phyloP scores from a whole-genome alignment of 2,888 invertebrate species.

The Boloria euphrosyne region DNA sequence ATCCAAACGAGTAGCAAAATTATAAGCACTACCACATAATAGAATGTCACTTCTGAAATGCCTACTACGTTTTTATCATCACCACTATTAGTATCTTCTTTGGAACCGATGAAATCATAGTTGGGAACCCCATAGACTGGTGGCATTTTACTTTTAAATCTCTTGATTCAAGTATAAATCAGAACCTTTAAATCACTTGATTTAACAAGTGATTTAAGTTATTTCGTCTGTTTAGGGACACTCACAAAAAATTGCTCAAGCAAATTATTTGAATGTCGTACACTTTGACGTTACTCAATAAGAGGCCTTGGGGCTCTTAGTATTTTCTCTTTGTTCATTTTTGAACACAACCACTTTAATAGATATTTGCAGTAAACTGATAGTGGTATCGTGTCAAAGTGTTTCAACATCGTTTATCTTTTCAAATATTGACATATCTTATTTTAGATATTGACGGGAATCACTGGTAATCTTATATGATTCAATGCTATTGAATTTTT shows the following conservation, averaged over 20 bases:
- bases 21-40: constrained; percentile 65
- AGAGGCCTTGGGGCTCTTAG: background rate
- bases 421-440: constrained; percentile 38
- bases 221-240: constrained; percentile 37
- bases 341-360: constrained; percentile 22
- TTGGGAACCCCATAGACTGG: constrained; percentile 57
- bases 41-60: constrained; percentile 61
- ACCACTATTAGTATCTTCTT: constrained; percentile 42
- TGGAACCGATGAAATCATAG: constrained; percentile 48
- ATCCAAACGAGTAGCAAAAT: constrained; percentile 66
- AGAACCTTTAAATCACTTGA: constrained; percentile 44
- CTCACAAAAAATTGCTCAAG: constrained; percentile 56
- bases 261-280: constrained; percentile 59
- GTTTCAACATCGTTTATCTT: constrained; percentile 35
- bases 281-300: background rate
- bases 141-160: constrained; percentile 51
- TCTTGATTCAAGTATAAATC: background rate
- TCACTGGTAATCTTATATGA: constrained; percentile 3
- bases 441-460: constrained; percentile 28
- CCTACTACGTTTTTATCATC: constrained; percentile 40
- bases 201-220: constrained; percentile 47
- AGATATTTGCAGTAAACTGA: constrained; percentile 29
- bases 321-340: constrained; percentile 26
- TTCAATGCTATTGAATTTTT: background rate
- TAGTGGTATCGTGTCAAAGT: constrained; percentile 29